Conservation (phyloP, 2,888 invertebrate species). For the Lepidocyrtoides sp. region DNA sequence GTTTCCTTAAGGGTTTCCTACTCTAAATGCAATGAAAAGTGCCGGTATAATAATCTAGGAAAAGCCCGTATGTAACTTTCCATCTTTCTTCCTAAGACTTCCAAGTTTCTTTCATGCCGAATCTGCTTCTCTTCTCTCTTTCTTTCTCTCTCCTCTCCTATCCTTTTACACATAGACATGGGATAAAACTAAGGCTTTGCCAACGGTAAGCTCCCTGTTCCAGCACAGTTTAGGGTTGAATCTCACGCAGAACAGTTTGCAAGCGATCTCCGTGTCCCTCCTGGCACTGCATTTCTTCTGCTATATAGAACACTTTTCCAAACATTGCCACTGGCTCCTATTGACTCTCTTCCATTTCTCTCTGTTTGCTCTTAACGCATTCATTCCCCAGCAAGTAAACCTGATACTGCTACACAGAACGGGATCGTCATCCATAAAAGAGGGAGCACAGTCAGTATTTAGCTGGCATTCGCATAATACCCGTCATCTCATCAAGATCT, state of each 20-base stretch:
- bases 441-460: constrained; percentile 21
- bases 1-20: not conserved
- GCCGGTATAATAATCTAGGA: not conserved
- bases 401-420: not conserved
- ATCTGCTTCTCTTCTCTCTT: not conserved
- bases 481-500: constrained; percentile 57
- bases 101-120: not conserved
- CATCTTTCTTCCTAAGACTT: not conserved
- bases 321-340: constrained; percentile 27
- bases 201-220: constrained; percentile 55
- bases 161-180: not conserved
- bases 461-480: constrained; percentile 58
- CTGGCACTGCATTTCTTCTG: not conserved
- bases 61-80: not conserved
- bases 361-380: constrained; percentile 1
- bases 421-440: not conserved
- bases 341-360: not conserved
- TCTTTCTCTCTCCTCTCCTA: not conserved
- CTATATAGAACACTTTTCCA: not conserved
- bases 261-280: constrained; percentile 49
- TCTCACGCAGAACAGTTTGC: constrained; percentile 56
- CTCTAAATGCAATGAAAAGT: constrained; percentile 26
- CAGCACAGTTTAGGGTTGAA: constrained; percentile 66
- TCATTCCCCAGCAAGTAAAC: not conserved
- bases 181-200: constrained; percentile 68